phyloP scores from a whole-genome alignment of 2,797 vertebrate species.

The Carapus acus region DNA sequence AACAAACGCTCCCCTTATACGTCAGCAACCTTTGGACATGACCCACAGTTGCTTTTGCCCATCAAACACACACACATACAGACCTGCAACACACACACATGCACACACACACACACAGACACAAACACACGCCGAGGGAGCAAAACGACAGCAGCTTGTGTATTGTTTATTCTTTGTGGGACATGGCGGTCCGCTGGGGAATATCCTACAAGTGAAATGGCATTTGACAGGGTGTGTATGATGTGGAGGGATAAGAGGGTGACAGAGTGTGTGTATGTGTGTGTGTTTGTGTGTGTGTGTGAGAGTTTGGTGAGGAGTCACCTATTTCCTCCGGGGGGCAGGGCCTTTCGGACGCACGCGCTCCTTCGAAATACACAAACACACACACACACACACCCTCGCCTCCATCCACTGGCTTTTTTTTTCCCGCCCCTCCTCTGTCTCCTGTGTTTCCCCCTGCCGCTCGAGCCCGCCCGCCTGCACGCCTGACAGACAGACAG shows the following conservation, averaged over 20 bases:
- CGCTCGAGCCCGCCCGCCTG: conserved; percentile 62
- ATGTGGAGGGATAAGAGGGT: conserved; percentile 45
- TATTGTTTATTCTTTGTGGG: conserved; percentile 62
- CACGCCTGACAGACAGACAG: conserved; percentile 75
- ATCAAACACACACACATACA: conserved; percentile 5
- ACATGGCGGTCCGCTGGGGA: conserved; percentile 53
- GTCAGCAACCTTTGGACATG: conserved; percentile 35
- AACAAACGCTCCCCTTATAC: conserved; percentile 29
- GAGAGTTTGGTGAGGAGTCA: too few relatives aligned
- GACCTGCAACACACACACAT: conserved; percentile 11
- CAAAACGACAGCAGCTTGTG: conserved; percentile 34
- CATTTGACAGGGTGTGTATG: conserved; percentile 58
- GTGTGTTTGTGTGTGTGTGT: too few relatives aligned
- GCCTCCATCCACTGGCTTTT: conserved; percentile 32
- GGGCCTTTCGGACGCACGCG: conserved; percentile 48
- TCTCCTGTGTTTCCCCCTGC: conserved; percentile 54
- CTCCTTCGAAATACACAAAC: too few relatives aligned
- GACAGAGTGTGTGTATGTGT: too few relatives aligned
- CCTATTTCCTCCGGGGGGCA: conserved; percentile 62
- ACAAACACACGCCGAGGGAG: conserved; percentile 21
- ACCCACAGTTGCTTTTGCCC: conserved; percentile 33
- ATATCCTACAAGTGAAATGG: conserved; percentile 62
- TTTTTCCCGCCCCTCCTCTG: conserved; percentile 36
- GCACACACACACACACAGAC: neutral
- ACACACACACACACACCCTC: too few relatives aligned